These are phyloP conservation scores for Echinops telfairi DNA, from an alignment of 2,113 vertebrate genomes.

Conservation along the genomic window DNA sequence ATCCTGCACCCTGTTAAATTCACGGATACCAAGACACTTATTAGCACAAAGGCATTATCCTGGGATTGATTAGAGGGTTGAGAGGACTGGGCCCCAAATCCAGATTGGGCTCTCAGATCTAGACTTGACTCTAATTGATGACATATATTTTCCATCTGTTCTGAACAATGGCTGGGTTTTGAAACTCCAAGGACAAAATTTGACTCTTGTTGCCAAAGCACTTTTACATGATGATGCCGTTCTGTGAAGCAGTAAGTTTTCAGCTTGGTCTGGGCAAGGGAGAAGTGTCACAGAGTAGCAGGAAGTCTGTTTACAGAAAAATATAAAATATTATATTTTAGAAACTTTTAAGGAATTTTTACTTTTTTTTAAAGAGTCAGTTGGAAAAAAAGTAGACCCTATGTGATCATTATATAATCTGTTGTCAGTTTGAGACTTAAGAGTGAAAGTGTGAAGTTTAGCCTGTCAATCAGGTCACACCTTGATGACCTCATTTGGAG, in stretches of 20 bases:
- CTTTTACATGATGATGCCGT: neutral
- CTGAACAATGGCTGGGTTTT: neutral
- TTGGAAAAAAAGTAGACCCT: neutral
- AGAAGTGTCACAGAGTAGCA: neutral
- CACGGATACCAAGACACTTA: neutral
- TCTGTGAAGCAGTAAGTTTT: neutral
- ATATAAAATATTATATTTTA: neutral
- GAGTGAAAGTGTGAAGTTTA: no score
- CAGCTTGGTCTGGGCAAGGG: neutral
- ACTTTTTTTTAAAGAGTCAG: neutral
- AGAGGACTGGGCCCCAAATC: neutral
- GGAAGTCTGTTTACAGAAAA: neutral
- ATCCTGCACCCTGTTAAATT: neutral
- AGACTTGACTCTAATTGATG: neutral
- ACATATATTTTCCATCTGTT: neutral
- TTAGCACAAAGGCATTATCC: neutral
- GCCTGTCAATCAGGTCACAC: no score
- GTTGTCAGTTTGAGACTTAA: no score
- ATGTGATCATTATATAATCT: no score
- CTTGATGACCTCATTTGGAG: no score
- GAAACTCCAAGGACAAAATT: neutral
- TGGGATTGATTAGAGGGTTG: neutral
- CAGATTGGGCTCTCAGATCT: neutral
- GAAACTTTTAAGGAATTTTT: neutral
- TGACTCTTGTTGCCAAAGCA: neutral